phyloP scores from a whole-genome alignment of 2,888 invertebrate species.

The Disparrhopalites patrizii region DNA sequence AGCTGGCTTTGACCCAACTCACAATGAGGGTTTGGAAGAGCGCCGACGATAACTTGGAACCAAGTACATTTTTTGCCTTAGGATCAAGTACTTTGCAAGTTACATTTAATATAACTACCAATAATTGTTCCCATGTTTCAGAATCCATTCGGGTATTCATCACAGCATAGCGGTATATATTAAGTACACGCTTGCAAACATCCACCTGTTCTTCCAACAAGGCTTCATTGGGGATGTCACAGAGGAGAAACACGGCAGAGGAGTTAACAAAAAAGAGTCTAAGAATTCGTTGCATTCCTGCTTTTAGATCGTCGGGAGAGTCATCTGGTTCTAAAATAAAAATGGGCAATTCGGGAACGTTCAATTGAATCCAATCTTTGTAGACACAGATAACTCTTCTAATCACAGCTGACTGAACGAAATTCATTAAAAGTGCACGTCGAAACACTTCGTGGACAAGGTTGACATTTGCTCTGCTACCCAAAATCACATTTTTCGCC shows the following conservation, averaged over 20 bases:
- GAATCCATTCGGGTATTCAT: conserved; percentile 94
- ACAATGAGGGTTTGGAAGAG: conserved; percentile 87
- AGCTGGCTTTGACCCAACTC: conserved; percentile 96
- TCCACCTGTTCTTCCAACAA: conserved; percentile 89
- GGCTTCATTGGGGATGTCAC: conserved; percentile 50
- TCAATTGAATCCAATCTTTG: conserved; percentile 91
- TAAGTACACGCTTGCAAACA: conserved; percentile 90
- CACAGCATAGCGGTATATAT: conserved; percentile 93
- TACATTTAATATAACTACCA: conserved; percentile 81
- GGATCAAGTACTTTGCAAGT: conserved; percentile 83
- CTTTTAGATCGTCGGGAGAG: conserved; percentile 59
- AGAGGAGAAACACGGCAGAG: conserved; percentile 85
- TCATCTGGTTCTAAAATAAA: conserved; percentile 63
- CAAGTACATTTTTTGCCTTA: conserved; percentile 60
- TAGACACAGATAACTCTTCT: conserved; percentile 86
- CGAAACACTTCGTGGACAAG: conserved; percentile 91
- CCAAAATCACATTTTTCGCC: conserved; percentile 72
- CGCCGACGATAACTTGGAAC: conserved; percentile 77
- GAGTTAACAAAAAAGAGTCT: conserved; percentile 92
- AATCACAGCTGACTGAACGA: conserved; percentile 80
- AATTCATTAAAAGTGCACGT: conserved; percentile 86
- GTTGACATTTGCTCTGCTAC: conserved; percentile 84
- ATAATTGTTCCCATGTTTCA: conserved; percentile 85
- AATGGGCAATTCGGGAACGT: conserved; percentile 71
- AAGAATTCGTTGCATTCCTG: conserved; percentile 72